These are phyloP conservation scores for Eupithecia pulchellata DNA, from an alignment of 2,888 invertebrate genomes.

Conservation along the genomic window DNA sequence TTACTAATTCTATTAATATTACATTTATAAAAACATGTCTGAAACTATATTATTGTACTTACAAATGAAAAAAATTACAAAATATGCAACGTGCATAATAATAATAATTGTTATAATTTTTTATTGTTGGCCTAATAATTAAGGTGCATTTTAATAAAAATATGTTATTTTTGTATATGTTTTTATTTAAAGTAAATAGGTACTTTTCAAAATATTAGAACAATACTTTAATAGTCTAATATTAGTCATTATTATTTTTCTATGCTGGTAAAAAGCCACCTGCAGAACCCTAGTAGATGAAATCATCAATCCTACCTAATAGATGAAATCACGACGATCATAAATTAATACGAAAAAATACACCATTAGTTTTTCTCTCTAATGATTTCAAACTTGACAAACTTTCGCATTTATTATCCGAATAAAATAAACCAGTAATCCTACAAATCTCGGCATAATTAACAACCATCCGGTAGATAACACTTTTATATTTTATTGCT, in stretches of 20 bases:
- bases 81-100: too few relatives aligned
- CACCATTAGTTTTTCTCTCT: not conserved
- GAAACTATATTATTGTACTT: not conserved
- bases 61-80: too few relatives aligned
- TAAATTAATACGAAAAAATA: not conserved
- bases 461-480: conserved; percentile 22
- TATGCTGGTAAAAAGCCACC: not conserved
- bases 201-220: too few relatives aligned
- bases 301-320: too few relatives aligned
- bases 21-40: not conserved
- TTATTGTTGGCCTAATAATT: too few relatives aligned
- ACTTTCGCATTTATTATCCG: conserved; percentile 2
- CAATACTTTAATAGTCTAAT: too few relatives aligned
- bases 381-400: not conserved
- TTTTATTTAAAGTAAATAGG: too few relatives aligned
- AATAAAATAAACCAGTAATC: conserved; percentile 14
- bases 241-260: not conserved
- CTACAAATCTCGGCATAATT: conserved; percentile 20
- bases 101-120: too few relatives aligned
- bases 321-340: not conserved
- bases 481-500: conserved; percentile 19
- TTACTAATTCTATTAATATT: not conserved
- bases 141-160: too few relatives aligned
- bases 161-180: too few relatives aligned
- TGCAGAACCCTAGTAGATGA: not conserved